Base-by-base conservation (phyloP, 1,140 invertebrate species). In the Drosophila takahashii region DNA sequence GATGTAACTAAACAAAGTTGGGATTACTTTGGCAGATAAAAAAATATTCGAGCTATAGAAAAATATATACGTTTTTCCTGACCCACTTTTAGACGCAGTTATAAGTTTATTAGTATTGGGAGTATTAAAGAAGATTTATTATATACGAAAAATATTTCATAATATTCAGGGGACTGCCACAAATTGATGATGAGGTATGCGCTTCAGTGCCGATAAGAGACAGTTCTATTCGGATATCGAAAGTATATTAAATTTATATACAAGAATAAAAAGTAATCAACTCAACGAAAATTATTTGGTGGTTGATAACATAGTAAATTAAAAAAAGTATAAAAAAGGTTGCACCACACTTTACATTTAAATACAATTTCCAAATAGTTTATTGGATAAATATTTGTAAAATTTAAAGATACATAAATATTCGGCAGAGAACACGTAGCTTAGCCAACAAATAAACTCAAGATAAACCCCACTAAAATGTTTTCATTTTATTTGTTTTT, bases 391-490 rank as follows among this genome's bases (percentile, higher is more conserved):
- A 13, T 45, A 45, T 13, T 13, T 45, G 11, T 1, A 16, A 45
- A 26, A 32, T 1, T 39, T 0, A 10, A 44, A 22, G 16, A 44
- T 34, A 11, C 15, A 15, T 4, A 57, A 47, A 2, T 11, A 50
- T 13, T 36, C 5, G 10, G 10, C n/a, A 3, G n/a, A 54, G 10
- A 18, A 11, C 37, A 37, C 34, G 18, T 66, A 22, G 15, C 45
- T 67, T 7, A 42, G 26, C 15, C n/a, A 29, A 6, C 22, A 29
- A 44, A 52, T 52, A 69, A 39, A 9, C 41, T n/a, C 22, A 4
- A 18, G 34, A 69, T 32, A 56, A 69, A 13, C 18, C 13, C 26
- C 16, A 27, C n/a, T 56, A 29, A 58, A 15, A 41, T 22, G 26
- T 32, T 22, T 41, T 42, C 9, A 3, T 13, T 10, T 10, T 42